Evolutionary conservation across 1,140 invertebrate species (phyloP).

Genomic region (Ostrea edulis): DNA sequence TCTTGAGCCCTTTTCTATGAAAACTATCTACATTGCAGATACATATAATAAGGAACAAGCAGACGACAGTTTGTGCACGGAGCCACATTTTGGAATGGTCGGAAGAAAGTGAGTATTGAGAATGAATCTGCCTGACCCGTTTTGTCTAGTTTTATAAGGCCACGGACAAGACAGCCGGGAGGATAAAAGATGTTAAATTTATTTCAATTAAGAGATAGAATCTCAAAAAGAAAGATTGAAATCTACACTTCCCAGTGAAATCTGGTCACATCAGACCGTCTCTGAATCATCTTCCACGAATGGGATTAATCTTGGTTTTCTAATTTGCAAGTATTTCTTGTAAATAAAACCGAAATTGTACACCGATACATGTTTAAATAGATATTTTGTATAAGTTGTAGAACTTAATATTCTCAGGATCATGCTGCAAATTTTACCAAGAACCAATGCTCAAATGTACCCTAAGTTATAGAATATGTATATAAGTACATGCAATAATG

Average conservation of each 20-base stretch:
- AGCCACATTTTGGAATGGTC: constrained; percentile 33
- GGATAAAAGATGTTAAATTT: constrained; percentile 8
- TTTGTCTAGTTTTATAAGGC: constrained; percentile 6
- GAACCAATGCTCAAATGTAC: too few relatives aligned
- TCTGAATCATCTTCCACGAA: not conserved
- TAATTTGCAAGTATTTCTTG: too few relatives aligned
- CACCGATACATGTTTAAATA: too few relatives aligned
- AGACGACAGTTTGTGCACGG: constrained; percentile 12
- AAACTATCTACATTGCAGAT: constrained; percentile 41
- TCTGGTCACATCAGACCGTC: not conserved
- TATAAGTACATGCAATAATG: too few relatives aligned
- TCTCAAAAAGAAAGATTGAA: constrained; percentile 24
- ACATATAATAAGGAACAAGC: constrained; percentile 17
- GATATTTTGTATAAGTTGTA: too few relatives aligned
- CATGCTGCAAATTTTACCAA: too few relatives aligned
- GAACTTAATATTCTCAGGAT: too few relatives aligned
- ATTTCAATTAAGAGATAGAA: constrained; percentile 24
- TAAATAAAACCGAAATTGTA: too few relatives aligned
- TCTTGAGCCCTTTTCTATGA: constrained; percentile 43
- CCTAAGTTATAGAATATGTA: too few relatives aligned
- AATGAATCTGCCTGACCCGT: not conserved
- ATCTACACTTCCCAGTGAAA: not conserved
- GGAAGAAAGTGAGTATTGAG: not conserved
- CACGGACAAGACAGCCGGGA: not conserved
- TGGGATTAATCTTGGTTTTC: not conserved